Conservation (phyloP, 2,113 vertebrate species). For the Myrmecophaga tridactyla region DNA sequence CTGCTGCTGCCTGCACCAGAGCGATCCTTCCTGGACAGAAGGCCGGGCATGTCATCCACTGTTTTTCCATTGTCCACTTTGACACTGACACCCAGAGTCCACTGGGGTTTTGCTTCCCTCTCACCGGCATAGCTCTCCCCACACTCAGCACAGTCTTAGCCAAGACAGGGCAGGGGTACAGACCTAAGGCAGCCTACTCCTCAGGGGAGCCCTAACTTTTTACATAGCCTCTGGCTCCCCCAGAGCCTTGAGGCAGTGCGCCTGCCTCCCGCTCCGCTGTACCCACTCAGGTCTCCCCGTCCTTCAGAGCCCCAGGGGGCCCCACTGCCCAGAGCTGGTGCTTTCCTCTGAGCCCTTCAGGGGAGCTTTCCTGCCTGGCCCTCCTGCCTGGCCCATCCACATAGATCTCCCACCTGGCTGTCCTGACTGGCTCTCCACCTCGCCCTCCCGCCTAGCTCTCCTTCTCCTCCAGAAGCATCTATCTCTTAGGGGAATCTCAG, state of each 20-base stretch:
- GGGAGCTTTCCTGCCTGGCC: neutral
- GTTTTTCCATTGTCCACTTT: neutral
- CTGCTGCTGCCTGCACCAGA: neutral
- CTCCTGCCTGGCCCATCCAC: too few relatives aligned
- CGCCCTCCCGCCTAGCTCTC: neutral
- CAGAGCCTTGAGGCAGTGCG: neutral
- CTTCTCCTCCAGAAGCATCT: neutral
- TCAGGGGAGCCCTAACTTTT: neutral
- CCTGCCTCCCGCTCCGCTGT: neutral
- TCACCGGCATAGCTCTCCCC: neutral
- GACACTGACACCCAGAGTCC: neutral
- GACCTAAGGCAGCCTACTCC: neutral
- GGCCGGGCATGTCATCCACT: neutral
- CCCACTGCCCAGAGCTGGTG: constrained; percentile 64
- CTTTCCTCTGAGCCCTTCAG: constrained; percentile 21
- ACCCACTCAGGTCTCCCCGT: neutral
- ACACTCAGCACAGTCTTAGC: neutral
- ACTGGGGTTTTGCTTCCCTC: too few relatives aligned
- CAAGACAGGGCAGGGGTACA: too few relatives aligned
- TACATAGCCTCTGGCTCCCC: neutral
- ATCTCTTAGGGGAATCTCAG: constrained; percentile 47
- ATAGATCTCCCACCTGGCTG: neutral
- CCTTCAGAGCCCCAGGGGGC: constrained; percentile 55
- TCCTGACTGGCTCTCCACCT: constrained; percentile 11
- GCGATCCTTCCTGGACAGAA: neutral